Base-by-base conservation (phyloP, 2,888 invertebrate species). In the Orthonychiurus folsomi region DNA sequence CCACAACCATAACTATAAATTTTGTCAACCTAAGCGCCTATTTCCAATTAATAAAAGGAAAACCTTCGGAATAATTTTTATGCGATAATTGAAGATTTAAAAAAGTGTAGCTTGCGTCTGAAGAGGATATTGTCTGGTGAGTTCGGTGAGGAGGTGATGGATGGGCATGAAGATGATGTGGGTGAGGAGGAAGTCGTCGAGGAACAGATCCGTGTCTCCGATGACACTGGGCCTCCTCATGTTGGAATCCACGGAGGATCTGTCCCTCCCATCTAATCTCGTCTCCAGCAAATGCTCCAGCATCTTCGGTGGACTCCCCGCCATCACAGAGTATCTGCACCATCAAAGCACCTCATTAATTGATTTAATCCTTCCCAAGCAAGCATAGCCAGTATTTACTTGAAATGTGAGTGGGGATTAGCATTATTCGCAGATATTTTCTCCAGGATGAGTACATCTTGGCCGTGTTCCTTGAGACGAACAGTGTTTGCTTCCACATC, bases 401-500 rank as follows among this genome's bases (percentile, higher is more conserved):
- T 86, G 79, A 85, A 84, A 75, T 84, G 82, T 9, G 83, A 80
- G 62, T 79, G 77, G 24, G 78, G 69, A 62, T 73, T 72, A 52
- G 74, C 66, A 59, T 73, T 70, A 50, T 73, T 72, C 71, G 82
- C 80, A 61, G 81, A 81, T 72, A 85, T 84, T 76, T 85, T 87
- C 78, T 90, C 89, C 72, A 90, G 78, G 50, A 91, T 85, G 71
- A 90, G 78, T 50, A 90, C 89, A 79, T 89, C 89, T 74, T 86
- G 85, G 52, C 88, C 88, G 74, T 89, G 88, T 75, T 90, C 89
- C 76, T 89, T 88, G 72, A 91, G 79, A 57, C 89, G 80, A 56
- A 90, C 86, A 48, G 89, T 91, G 76, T 90, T 90, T n/a, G 89
- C 88, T 78, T 90, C 90, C 48, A 89, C 89, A 79, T 90, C 89